Base-by-base conservation (phyloP, 2,113 vertebrate genomes). In the Naja naja region DNA sequence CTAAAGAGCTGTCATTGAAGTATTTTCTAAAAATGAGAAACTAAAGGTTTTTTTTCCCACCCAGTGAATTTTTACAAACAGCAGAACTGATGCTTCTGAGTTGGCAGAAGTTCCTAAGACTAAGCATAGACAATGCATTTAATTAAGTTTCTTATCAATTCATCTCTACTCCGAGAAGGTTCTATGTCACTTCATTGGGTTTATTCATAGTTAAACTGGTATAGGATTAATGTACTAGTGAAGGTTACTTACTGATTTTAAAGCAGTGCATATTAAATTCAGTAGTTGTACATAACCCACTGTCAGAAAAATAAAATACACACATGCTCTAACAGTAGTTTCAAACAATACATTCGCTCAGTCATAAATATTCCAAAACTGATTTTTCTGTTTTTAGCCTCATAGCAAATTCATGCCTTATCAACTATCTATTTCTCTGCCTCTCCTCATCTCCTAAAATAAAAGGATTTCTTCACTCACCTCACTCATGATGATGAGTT, bases 401-500 rank as follows among this genome's bases (percentile, higher is more conserved):
- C 39, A 53, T 49, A 5, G 39, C 85, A 60, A 56, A 85, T 53
- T 4, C 10, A n/a, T 39, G 56, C 53, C 85, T 27, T 55, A 45
- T 60, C 87, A 22, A 69, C 22, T 88, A 1, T 39, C 11, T 55
- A 12, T 85, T 8, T 56, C 58, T 55, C 64, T 60, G 85, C 90
- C 39, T 47, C 20, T 4, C 34, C 69, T 18, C 34, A 39, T 81
- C 18, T 81, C 69, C 34, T 81, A 11, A 23, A 87, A 52, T 6
- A 3, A 27, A 64, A 86, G 20, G 3, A 9, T 93, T 89, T 34
- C 14, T 97, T 91, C 94, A 97, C 95, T 96, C 94, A 97, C 98
- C 98, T 98, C 98, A 45, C 98, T 98, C 98, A 98, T 98, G 95
- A 89, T 96, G 96, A 89, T 94, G 74, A 43, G 34, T 91, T 81